phyloP scores from a whole-genome alignment of 2,113 vertebrate species.

The Onychorhynchus coronatus region DNA sequence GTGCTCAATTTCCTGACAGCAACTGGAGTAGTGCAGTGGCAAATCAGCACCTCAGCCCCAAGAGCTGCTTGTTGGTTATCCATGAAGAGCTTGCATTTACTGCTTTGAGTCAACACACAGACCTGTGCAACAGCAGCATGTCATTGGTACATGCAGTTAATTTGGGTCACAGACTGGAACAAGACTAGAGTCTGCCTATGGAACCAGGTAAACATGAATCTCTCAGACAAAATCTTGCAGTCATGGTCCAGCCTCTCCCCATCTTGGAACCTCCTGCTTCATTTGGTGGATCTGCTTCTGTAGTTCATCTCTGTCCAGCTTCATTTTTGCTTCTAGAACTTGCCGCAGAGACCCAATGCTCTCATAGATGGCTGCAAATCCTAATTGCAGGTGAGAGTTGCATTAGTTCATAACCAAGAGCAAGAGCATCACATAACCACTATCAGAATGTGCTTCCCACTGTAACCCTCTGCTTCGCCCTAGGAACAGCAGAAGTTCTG shows the following conservation, averaged over 20 bases:
- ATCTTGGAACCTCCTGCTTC: slow-evolving; percentile 65
- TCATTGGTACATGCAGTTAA: slow-evolving; percentile 48
- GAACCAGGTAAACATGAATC: neutral
- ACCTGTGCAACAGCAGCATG: slow-evolving; percentile 33
- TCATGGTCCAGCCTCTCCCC: slow-evolving; percentile 42
- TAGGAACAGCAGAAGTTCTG: neutral
- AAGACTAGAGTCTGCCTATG: neutral
- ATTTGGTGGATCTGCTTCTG: slow-evolving; percentile 78
- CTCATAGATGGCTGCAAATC: slow-evolving; percentile 80
- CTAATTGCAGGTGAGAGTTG: slow-evolving; percentile 44
- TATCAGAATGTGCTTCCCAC: neutral
- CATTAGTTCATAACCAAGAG: neutral
- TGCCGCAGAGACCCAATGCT: slow-evolving; percentile 79
- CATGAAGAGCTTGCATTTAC: neutral
- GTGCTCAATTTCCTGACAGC: slow-evolving; percentile 3
- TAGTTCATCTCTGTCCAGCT: slow-evolving; percentile 78
- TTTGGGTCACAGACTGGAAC: neutral
- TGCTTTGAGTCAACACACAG: neutral
- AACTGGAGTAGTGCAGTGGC: slow-evolving; percentile 13
- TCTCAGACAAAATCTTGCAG: neutral
- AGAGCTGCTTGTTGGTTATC: neutral
- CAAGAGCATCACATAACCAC: neutral
- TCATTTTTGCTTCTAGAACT: slow-evolving; percentile 80
- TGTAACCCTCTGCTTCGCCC: neutral
- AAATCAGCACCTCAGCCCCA: neutral